Percentiles rank a stretch among this genome's conserved stretches.
phyloP scores from a whole-genome alignment of 2,113 vertebrate genomes.

The Antechinus stuartii region DNA sequence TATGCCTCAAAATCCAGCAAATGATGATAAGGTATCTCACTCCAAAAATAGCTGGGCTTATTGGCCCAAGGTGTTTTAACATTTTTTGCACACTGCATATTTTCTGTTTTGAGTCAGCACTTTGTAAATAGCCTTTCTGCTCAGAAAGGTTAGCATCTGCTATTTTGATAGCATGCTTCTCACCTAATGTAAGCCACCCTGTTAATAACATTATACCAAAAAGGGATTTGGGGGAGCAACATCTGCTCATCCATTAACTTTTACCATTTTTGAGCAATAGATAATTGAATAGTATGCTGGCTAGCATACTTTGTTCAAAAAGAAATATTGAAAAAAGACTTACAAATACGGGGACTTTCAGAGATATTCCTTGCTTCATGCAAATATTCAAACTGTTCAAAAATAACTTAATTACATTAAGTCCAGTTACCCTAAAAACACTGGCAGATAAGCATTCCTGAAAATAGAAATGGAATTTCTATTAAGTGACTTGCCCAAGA shows the following conservation, averaged over 20 bases:
- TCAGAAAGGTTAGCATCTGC: background rate
- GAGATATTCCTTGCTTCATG: background rate
- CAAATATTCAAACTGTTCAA: background rate
- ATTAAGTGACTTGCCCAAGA: no score
- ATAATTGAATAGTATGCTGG: background rate
- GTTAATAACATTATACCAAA: background rate
- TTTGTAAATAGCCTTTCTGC: background rate
- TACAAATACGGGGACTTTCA: background rate
- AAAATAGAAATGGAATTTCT: background rate
- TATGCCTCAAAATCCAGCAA: background rate
- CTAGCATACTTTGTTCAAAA: background rate
- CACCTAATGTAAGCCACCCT: background rate
- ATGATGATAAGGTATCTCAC: background rate
- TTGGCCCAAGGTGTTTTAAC: background rate
- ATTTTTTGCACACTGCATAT: background rate
- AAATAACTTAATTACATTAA: background rate
- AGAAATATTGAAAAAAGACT: background rate
- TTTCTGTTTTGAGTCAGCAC: slow-evolving; percentile 12
- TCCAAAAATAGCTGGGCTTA: background rate
- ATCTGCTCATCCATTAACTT: background rate
- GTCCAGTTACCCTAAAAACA: background rate
- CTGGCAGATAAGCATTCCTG: background rate
- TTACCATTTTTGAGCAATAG: background rate
- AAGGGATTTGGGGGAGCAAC: background rate
- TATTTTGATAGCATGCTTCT: background rate